Evolutionary conservation across 2,113 vertebrate species (phyloP).

Genomic region (Panthera tigris): DNA sequence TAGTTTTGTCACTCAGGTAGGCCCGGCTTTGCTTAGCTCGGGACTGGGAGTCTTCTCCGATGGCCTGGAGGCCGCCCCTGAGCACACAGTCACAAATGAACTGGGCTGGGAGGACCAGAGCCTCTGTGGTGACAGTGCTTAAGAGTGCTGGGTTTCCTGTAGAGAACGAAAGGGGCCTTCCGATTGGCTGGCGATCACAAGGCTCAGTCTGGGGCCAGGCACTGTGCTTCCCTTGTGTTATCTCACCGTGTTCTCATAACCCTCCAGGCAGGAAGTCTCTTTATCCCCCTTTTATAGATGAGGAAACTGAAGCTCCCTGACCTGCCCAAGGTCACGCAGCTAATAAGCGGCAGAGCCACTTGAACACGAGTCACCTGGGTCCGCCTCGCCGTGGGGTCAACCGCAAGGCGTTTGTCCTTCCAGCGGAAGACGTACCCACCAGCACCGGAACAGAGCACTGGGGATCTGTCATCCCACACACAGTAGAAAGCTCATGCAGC

Average conservation of each 20-base stretch:
- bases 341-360: neutral
- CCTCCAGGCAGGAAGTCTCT: neutral
- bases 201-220: neutral
- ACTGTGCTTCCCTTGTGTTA: neutral
- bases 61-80: neutral
- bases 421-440: neutral
- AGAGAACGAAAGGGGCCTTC: neutral
- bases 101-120: neutral
- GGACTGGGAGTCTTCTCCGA: neutral
- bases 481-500: neutral
- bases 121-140: neutral
- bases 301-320: conserved; percentile 19
- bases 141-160: conserved; percentile 36
- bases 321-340: neutral
- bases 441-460: neutral
- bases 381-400: neutral
- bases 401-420: neutral
- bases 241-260: neutral
- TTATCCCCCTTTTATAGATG: neutral
- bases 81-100: neutral
- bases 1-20: neutral
- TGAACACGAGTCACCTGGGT: neutral
- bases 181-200: neutral
- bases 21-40: neutral
- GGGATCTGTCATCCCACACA: neutral